Evolutionary conservation across 1,140 invertebrate genomes (phyloP), one percentile per base, ranked within the genome.

Genomic region (Saccostrea glomerata): DNA sequence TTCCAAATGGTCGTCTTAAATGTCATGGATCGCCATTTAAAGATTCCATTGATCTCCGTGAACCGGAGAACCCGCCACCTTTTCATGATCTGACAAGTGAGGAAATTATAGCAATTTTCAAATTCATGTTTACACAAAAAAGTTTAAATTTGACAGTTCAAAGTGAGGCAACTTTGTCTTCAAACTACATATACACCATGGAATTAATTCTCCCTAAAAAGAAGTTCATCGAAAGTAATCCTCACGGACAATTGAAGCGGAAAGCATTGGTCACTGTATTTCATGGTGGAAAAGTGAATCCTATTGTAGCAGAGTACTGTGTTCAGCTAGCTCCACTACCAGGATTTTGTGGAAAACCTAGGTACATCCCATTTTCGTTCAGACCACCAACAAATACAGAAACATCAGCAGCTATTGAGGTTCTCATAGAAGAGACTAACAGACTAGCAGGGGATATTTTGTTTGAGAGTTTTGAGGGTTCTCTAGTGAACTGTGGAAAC

Each of bases 11-110:
- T 36, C 2, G 30, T 36, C 30, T 36, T 36, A 36, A 36, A 36
- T 36, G 30, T 36, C 30, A 0, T 36, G 30, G 30, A 36, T 36
- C 30, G 30, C 30, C 30, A 36, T 36, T 36, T 36, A 36, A 36
- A 36, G 30, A 36, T 47, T 47, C 47, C 47, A 66, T 66, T 30
- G 77, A 82, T 7, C 77, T 82, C 30, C 5, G 7, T 6, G 77
- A 82, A 47, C 77, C 77, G 1, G 17, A 82, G 6, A 47, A 82
- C 6, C 77, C 77, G 13, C 77, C 77, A 13, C 4, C 30, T 9
- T 82, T 82, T 20, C 77, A 82, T 25, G 77, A 82, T 47, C 77
- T 82, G 30, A 82, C 77, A 40, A n/a, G 77, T 7, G 15, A 12
- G 6, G 77, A 82, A 20, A 82, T 82, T 17, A 30, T 40, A 30